phyloP scores from a whole-genome alignment of 2,888 invertebrate genomes.

The Carabus problematicus region DNA sequence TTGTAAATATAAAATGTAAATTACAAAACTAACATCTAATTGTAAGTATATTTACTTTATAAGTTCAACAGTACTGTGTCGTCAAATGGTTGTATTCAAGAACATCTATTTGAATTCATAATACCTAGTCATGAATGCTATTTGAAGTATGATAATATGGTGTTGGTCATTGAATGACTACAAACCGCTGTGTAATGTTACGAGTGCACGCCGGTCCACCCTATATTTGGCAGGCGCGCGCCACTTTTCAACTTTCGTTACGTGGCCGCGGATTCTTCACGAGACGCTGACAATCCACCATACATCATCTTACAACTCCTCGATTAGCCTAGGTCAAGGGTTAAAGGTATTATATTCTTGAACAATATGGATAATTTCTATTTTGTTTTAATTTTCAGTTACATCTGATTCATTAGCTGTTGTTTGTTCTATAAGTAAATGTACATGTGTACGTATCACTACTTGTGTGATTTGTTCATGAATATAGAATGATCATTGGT shows the following conservation, averaged over 20 bases:
- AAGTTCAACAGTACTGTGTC: no score
- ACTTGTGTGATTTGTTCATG: not conserved
- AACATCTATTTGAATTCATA: no score
- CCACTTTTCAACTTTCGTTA: not conserved
- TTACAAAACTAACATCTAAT: no score
- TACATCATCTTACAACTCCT: conserved; percentile 38
- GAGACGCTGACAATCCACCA: conserved; percentile 27
- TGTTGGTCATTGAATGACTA: no score
- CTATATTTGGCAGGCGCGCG: not conserved
- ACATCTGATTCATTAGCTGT: not conserved
- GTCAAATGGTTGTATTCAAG: no score
- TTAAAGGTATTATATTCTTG: conserved; percentile 26
- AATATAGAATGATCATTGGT: not conserved
- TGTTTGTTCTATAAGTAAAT: not conserved
- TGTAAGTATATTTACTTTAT: no score
- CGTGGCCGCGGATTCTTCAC: conserved; percentile 5
- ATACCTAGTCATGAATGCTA: no score
- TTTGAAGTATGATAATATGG: no score
- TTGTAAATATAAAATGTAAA: no score
- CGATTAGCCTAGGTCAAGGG: conserved; percentile 43
- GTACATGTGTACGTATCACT: not conserved
- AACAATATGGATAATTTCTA: not conserved
- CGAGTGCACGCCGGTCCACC: no score
- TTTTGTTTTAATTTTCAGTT: no score
- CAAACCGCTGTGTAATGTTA: no score